Base-by-base conservation (phyloP, 2,888 invertebrate genomes). In the Drosophila subsilvestris region DNA sequence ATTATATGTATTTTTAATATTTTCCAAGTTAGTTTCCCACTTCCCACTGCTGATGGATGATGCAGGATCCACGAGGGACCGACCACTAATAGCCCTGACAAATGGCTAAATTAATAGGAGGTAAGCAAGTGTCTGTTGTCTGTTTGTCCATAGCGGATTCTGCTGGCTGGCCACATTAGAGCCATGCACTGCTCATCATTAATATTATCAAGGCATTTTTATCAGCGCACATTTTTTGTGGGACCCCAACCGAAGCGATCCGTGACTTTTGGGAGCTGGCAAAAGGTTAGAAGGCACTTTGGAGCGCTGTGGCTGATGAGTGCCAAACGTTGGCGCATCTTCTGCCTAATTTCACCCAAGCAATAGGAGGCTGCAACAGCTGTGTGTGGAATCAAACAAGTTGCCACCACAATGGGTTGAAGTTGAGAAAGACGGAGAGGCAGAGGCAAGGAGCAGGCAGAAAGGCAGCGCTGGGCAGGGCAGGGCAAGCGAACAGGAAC, bases 71-170 rank as follows among this genome's bases (percentile, higher is more conserved):
- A 18, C 45, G 44, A 14, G 59, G 20, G 20, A 65, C 76, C 58
- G 63, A 56, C 63, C 61, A 51, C 79, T 76, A 81, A 89, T 76
- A 75, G 79, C 79, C 79, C 73, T 86, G 84, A 84, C 88, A 88
- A 88, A 88, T 89, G 68, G 80, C 78, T 77, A 79, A 83, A 80
- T 86, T 81, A 80, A 83, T 78, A 77, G 79, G 66, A 61, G 57
- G 68, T 59, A 61, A 55, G 49, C n/a, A n/a, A 61, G 44, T 29
- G 42, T 25, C 4, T 20, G 22, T 29, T 22, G 29, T 18, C 22
- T 43, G 17, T n/a, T n/a, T 10, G 42, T 45, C 47, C 25, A n/a
- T 25, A 17, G 5, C 5, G 62, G 37, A n/a, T 37, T 17, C 17
- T 66, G 45, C 43, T 17, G 55, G 45, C 43, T 17, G 55, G 49